Evolutionary conservation across 1,140 invertebrate genomes (phyloP).

Genomic region (Plectrocnemia conspersa): DNA sequence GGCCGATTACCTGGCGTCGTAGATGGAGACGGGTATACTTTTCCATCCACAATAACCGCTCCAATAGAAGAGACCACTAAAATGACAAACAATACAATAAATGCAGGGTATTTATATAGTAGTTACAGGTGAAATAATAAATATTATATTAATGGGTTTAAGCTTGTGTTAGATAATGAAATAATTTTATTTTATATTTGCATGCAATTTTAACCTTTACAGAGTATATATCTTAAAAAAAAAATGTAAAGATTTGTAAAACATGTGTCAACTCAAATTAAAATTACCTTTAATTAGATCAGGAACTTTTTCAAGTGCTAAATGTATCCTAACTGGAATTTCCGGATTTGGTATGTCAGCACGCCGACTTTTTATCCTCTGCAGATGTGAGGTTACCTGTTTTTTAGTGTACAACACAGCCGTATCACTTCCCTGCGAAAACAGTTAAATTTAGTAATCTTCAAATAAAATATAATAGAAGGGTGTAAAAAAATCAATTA

Average conservation of each 20-base stretch:
- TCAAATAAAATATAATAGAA: conserved; percentile 1
- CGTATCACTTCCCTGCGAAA: conserved; percentile 66
- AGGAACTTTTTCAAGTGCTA: conserved; percentile 70
- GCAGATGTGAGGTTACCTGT: conserved; percentile 66
- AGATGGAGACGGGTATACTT: conserved; percentile 43
- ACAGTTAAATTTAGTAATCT: neutral
- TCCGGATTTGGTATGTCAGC: conserved; percentile 81
- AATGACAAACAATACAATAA: no score
- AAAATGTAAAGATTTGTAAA: no score
- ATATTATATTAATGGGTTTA: no score
- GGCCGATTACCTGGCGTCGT: conserved; percentile 55
- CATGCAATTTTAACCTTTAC: no score
- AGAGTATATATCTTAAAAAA: no score
- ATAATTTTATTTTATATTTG: neutral
- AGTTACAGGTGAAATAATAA: no score
- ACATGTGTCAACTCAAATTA: conserved; percentile 1
- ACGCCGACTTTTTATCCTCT: conserved; percentile 71
- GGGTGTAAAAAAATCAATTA: neutral
- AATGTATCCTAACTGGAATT: conserved; percentile 73
- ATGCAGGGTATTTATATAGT: no score
- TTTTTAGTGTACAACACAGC: conserved; percentile 81
- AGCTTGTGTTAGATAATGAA: neutral
- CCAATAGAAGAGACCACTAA: conserved; percentile 67
- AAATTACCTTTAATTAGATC: conserved; percentile 68
- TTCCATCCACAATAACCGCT: conserved; percentile 72